Evolutionary conservation across 2,888 invertebrate genomes (phyloP), one percentile per base, ranked within the genome.

Genomic region (Neoaliturus tenellus): DNA sequence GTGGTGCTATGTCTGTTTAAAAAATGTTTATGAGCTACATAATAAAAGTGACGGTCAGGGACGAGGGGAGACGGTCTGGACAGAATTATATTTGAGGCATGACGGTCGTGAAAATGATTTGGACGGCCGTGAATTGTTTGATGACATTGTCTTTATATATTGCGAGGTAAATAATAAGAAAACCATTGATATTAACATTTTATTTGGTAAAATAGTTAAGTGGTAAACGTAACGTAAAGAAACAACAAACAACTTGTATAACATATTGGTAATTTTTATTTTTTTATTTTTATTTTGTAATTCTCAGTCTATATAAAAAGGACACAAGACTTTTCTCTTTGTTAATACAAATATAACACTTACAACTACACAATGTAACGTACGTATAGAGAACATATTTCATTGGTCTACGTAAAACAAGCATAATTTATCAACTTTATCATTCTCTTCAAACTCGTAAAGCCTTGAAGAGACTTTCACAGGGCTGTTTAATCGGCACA

Each of bases 131-230:
- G 48, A 48, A 48, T 48, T 12, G 48, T 48, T 48, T 48, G 6
- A 48, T 4, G 14, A 48, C 6, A 48, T 48, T n/a, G 14, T 48
- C n/a, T 48, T n/a, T 48, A 48, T 48, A 48, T 48, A n/a, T 14
- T 48, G 14, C 6, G 48, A 48, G 48, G 48, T n/a, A 48, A 48
- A 48, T n/a, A n/a, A 48, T n/a, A n/a, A n/a, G n/a, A 48, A 48
- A 48, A n/a, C 48, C 14, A n/a, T 48, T 48, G 6, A n/a, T 48
- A 48, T 8, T 14, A 12, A 48, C 6, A 48, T 48, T 48, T 3
- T 48, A 48, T 48, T 48, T 48, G n/a, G n/a, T 48, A 48, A 48
- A 48, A 48, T 48, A n/a, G 48, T 48, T n/a, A n/a, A 48, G 48
- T n/a, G n/a, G n/a, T 48, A 14, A 14, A 12, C 3, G 48, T 48